Base-by-base conservation (phyloP, 2,797 vertebrate genomes). In the Urocyon cinereoargenteus region DNA sequence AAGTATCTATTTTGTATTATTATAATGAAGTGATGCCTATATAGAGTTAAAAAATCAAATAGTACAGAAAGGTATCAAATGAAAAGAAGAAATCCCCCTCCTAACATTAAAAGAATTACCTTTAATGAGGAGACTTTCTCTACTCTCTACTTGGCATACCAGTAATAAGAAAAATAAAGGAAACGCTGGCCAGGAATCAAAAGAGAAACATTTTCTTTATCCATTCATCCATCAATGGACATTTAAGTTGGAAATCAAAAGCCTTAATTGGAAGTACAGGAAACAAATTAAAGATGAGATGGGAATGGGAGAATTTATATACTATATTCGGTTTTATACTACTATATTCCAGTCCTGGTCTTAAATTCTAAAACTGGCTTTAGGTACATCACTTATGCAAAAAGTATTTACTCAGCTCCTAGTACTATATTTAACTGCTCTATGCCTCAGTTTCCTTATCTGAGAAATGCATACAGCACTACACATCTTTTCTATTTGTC, bases 281-380 rank as follows among this genome's bases (percentile, higher is more conserved):
- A 45, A 45, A 8, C 7, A 45, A 45, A 45, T 45, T 45, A 45
- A 45, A 45, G 40, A 45, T 45, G 40, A 45, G 7, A 45, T 45
- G 7, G 40, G 40, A 45, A 45, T 45, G 40, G 40, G 40, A 45
- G 40, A 45, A 45, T 45, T 45, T 45, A 45, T 45, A 45, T 45
- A 7, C 40, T 45, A 45, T 45, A 45, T 45, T 45, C 40, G 40
- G 40, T 8, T 45, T 45, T 45, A 45, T 45, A 45, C 40, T 45
- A 45, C 40, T 45, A 45, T 45, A 45, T 45, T 45, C 79, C 22
- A 97, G 70, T 90, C 64, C 87, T 90, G 26, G 72, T 81, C 77
- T 62, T 51, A 89, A 85, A 34, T 36, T 94, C 83, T 59, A 91
- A 95, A 94, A 95, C 84, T 51, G 78, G 61, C 51, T 61, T 78